These are phyloP conservation scores for Premnoplex brunnescens DNA, from an alignment of 2,797 vertebrate genomes.

Conservation along the genomic window DNA sequence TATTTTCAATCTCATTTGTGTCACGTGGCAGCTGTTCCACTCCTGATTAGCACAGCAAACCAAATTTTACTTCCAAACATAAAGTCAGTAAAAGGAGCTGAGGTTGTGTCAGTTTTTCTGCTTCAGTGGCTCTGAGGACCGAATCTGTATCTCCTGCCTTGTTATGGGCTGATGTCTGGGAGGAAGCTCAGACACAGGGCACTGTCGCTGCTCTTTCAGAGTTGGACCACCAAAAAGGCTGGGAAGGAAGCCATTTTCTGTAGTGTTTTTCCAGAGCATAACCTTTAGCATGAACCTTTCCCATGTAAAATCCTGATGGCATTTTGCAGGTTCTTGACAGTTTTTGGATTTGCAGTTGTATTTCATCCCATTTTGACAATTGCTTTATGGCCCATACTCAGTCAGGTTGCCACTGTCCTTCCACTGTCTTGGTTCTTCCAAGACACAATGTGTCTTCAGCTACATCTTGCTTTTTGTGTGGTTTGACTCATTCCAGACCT, in stretches of 20 bases:
- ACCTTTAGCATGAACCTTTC: background rate
- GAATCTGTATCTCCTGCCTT: fast-evolving
- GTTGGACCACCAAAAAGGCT: background rate
- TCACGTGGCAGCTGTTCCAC: background rate
- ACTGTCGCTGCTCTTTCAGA: background rate
- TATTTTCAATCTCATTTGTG: background rate
- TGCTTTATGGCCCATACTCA: background rate
- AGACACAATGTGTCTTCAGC: background rate
- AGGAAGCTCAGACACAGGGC: background rate
- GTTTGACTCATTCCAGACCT: background rate
- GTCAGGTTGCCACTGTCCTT: background rate
- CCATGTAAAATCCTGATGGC: background rate
- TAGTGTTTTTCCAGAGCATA: background rate
- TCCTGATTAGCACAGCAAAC: background rate
- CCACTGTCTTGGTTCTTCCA: background rate
- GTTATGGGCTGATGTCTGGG: background rate
- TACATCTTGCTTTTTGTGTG: background rate
- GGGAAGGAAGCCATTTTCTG: background rate
- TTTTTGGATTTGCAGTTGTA: background rate
- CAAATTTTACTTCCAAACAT: background rate
- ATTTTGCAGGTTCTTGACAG: background rate
- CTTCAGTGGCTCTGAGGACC: background rate
- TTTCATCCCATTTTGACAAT: background rate
- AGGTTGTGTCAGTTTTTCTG: background rate
- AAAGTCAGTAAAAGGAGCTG: background rate